Evolutionary conservation across 2,797 vertebrate species (phyloP).

Genomic region (Sebastes nivosus): DNA sequence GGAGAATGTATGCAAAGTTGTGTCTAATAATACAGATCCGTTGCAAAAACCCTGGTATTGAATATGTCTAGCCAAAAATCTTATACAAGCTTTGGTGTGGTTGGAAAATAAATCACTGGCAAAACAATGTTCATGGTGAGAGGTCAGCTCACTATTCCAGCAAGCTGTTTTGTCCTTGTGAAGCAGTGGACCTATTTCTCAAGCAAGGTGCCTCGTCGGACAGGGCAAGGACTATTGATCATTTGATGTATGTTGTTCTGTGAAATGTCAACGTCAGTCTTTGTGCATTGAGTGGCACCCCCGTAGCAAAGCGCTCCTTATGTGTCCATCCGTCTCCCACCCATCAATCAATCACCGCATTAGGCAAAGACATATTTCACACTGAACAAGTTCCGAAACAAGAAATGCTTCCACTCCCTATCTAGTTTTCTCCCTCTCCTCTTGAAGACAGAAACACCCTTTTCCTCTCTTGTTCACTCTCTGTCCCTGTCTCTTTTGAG

Average conservation of each 20-base stretch:
- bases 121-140: conserved; percentile 36
- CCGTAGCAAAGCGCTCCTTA: conserved; percentile 59
- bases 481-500: conserved; percentile 12
- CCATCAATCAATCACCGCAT: conserved; percentile 73
- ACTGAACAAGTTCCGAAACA: conserved; percentile 56
- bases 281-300: conserved; percentile 67
- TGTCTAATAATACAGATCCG: conserved; percentile 49
- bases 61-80: not conserved
- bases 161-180: conserved; percentile 46
- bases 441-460: conserved; percentile 25
- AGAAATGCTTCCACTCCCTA: conserved; percentile 32
- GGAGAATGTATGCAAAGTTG: conserved; percentile 37
- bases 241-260: conserved; percentile 73
- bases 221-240: conserved; percentile 70
- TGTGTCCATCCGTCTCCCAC: conserved; percentile 55
- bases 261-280: conserved; percentile 72
- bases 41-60: conserved; percentile 12
- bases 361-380: conserved; percentile 69
- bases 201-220: conserved; percentile 36
- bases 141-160: conserved; percentile 48
- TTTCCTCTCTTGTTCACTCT: conserved; percentile 4
- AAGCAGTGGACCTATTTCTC: conserved; percentile 51
- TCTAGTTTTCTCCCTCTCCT: conserved; percentile 2
- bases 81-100: not conserved
- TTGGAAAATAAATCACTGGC: conserved; percentile 40